phyloP scores from a whole-genome alignment of 2,797 vertebrate species.

The Staurois parvus region DNA sequence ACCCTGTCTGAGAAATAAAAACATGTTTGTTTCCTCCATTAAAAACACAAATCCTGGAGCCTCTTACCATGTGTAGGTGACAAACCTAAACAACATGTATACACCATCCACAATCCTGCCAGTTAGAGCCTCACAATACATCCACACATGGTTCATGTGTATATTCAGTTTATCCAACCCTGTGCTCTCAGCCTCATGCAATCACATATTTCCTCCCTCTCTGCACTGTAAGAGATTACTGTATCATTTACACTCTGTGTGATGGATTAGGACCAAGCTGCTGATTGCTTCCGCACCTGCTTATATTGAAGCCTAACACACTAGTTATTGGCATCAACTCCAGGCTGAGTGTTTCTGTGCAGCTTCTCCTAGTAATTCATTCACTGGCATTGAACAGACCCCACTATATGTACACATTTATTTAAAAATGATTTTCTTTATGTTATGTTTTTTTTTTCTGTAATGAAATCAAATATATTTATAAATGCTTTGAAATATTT shows the following conservation, averaged over 20 bases:
- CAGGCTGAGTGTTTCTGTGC: not conserved
- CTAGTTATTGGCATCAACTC: not conserved
- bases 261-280: conserved; percentile 28
- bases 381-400: not conserved
- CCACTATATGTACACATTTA: not conserved
- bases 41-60: no score
- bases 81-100: no score
- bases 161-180: not conserved
- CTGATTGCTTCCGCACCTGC: conserved; percentile 4
- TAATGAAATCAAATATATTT: no score
- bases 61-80: no score
- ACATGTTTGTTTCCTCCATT: no score
- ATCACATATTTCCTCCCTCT: not conserved
- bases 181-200: not conserved
- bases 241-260: conserved; percentile 15
- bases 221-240: conserved; percentile 2
- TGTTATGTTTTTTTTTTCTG: no score
- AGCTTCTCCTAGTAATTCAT: not conserved
- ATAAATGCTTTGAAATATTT: no score
- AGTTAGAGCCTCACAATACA: not conserved
- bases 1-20: no score
- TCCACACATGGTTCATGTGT: not conserved
- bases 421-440: not conserved
- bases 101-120: no score
- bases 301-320: conserved; percentile 4